phyloP scores from a whole-genome alignment of 2,888 invertebrate genomes.

The Agelastica alni region DNA sequence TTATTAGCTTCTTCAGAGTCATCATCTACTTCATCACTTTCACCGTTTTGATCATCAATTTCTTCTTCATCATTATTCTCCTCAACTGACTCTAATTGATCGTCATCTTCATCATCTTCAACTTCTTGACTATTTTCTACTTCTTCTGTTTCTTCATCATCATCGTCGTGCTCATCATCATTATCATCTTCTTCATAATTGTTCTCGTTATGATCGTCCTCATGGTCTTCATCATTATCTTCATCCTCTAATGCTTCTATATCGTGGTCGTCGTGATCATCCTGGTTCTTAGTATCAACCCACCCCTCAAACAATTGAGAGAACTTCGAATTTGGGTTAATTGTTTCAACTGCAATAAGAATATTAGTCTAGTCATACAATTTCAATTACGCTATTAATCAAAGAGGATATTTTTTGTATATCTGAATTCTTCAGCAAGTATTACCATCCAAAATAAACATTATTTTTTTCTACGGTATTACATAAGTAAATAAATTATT shows the following conservation, averaged over 20 bases:
- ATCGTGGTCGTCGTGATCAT: conserved; percentile 38
- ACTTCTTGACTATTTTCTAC: conserved; percentile 39
- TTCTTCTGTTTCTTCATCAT: conserved; percentile 47
- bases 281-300: conserved; percentile 65
- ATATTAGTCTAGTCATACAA: too few species aligned
- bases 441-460: too few species aligned
- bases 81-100: too few species aligned
- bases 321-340: conserved; percentile 64
- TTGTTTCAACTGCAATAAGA: conserved; percentile 26
- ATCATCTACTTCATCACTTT: conserved; percentile 26
- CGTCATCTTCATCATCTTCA: conserved; percentile 34
- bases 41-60: conserved; percentile 35
- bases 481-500: too few species aligned
- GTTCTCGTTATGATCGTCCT: conserved; percentile 22
- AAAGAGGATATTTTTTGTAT: too few species aligned
- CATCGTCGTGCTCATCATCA: conserved; percentile 48
- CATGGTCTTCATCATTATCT: conserved; percentile 38
- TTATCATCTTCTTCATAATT: conserved; percentile 43
- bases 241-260: conserved; percentile 41
- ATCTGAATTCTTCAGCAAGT: too few species aligned
- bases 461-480: too few species aligned
- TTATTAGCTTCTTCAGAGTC: conserved; percentile 52
- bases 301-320: conserved; percentile 79
- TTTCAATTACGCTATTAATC: too few species aligned
- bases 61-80: conserved; percentile 38